Conservation (phyloP, 2,888 invertebrate species). For the Archaeoteleia sp. region DNA sequence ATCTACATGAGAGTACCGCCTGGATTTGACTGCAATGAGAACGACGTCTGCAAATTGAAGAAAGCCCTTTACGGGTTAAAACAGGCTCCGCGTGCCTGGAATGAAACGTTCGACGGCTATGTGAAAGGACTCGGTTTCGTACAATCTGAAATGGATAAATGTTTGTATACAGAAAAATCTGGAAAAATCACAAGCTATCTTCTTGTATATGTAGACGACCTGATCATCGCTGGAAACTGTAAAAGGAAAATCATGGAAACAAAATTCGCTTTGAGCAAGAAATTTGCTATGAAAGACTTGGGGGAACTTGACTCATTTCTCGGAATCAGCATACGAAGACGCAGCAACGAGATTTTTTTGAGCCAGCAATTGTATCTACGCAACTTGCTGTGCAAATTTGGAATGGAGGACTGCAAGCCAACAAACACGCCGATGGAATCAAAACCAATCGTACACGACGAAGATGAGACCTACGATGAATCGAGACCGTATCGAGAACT, state of each 20-base stretch:
- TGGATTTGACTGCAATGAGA: constrained; percentile 4
- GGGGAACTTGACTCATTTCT: constrained; percentile 54
- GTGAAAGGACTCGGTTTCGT: constrained; percentile 41
- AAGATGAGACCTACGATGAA: too few relatives aligned
- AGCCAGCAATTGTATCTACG: constrained; percentile 53
- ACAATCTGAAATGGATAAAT: constrained; percentile 54
- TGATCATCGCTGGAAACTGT: constrained; percentile 54
- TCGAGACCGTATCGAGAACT: constrained; percentile 35
- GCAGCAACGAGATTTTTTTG: constrained; percentile 46
- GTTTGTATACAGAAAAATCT: constrained; percentile 51
- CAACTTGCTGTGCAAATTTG: constrained; percentile 54
- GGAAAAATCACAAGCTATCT: constrained; percentile 40
- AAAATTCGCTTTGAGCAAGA: neutral
- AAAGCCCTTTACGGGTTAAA: constrained; percentile 61
- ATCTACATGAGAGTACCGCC: constrained; percentile 54
- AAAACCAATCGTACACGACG: too few relatives aligned
- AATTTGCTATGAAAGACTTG: constrained; percentile 55
- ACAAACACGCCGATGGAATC: neutral
- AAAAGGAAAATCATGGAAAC: neutral
- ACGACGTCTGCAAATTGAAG: constrained; percentile 53
- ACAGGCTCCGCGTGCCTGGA: constrained; percentile 60
- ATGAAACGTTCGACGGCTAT: constrained; percentile 52
- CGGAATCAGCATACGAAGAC: constrained; percentile 56
- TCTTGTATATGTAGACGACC: constrained; percentile 60
- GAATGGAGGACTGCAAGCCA: constrained; percentile 57